Evolutionary conservation across 2,797 vertebrate genomes (phyloP).

Genomic region (Threskiornis aethiopicus): DNA sequence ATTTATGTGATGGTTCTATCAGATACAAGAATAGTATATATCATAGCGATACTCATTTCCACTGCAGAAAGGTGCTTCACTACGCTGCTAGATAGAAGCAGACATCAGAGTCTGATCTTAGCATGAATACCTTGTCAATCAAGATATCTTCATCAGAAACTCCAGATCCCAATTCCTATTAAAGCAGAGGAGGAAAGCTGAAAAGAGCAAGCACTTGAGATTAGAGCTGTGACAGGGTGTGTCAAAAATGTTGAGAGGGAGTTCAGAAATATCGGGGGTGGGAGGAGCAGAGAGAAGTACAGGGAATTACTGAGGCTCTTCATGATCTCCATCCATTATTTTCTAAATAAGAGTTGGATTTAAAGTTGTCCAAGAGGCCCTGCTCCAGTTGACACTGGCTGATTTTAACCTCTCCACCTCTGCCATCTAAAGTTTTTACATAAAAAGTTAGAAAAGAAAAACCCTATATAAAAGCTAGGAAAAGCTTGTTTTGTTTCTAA

Average conservation of each 20-base stretch:
- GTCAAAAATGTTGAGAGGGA: background rate
- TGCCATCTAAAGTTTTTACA: background rate
- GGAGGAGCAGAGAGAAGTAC: background rate
- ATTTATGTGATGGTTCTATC: background rate
- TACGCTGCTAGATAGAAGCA: background rate
- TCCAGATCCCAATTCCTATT: background rate
- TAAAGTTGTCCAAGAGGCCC: background rate
- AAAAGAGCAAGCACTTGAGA: background rate
- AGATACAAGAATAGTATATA: background rate
- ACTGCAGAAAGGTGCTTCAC: background rate
- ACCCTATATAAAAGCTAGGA: background rate
- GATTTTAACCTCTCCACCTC: background rate
- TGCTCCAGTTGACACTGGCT: background rate
- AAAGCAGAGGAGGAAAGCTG: background rate
- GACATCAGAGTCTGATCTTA: background rate
- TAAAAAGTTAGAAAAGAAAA: background rate
- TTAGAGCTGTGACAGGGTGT: background rate
- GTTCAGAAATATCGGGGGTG: background rate
- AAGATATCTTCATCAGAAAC: background rate
- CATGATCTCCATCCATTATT: background rate
- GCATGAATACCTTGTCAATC: background rate
- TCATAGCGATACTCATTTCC: background rate
- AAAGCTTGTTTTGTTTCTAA: background rate
- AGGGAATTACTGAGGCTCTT: background rate
- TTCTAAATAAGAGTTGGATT: background rate